phyloP scores from a whole-genome alignment of 2,888 invertebrate species.

The Phorcus lineatus region DNA sequence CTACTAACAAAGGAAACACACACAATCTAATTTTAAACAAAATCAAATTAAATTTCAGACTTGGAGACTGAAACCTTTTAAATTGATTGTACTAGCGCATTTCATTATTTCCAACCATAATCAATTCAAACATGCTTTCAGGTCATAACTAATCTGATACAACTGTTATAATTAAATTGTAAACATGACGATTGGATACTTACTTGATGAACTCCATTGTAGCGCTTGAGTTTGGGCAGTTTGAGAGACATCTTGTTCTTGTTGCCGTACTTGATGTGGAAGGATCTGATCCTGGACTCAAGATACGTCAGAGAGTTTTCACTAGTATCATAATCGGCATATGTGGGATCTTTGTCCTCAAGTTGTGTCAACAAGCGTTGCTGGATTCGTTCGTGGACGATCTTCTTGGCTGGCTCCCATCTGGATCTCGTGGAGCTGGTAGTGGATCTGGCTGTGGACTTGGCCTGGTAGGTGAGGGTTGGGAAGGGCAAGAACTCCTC shows the following conservation, averaged over 20 bases:
- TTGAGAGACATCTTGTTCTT: conserved; percentile 49
- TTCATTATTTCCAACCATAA: no score
- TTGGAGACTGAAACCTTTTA: no score
- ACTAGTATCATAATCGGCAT: conserved; percentile 65
- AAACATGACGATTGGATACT: background rate
- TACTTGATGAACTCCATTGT: conserved; percentile 52
- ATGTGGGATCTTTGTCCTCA: conserved; percentile 34
- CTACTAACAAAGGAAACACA: no score
- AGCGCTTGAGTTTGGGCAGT: conserved; percentile 65
- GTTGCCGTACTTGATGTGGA: conserved; percentile 59
- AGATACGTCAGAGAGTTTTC: conserved; percentile 60
- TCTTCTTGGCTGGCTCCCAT: conserved; percentile 54
- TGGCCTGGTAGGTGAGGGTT: background rate
- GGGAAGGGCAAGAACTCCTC: background rate
- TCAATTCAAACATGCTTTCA: no score
- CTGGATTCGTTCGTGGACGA: conserved; percentile 59
- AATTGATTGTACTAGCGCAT: no score
- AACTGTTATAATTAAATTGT: no score
- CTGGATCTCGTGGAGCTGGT: conserved; percentile 20
- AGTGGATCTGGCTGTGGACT: background rate
- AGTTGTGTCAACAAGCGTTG: conserved; percentile 37
- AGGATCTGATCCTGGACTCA: conserved; percentile 63
- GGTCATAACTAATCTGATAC: no score
- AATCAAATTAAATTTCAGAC: no score
- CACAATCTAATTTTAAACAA: background rate